These are phyloP conservation scores for Pollenia angustigena DNA, from an alignment of 2,888 invertebrate genomes.

Conservation along the genomic window DNA sequence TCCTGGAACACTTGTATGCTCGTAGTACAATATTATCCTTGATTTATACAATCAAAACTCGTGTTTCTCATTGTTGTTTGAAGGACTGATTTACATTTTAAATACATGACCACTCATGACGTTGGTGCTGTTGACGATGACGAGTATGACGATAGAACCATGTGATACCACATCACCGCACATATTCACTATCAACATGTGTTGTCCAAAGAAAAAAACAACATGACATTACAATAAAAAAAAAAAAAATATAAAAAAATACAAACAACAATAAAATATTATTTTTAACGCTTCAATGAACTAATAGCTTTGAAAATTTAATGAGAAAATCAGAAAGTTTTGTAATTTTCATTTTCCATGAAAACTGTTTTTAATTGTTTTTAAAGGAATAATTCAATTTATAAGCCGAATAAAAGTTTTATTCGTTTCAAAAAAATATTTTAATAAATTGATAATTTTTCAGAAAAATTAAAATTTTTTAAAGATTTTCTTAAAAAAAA, in stretches of 20 bases:
- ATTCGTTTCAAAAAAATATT: too few relatives aligned
- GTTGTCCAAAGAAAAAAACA: slow-evolving; percentile 16
- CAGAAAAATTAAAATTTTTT: too few relatives aligned
- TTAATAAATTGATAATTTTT: too few relatives aligned
- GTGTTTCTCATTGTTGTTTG: slow-evolving; percentile 56
- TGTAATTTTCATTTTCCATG: too few relatives aligned
- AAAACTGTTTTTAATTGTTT: too few relatives aligned
- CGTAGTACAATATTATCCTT: slow-evolving; percentile 49
- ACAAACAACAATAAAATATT: background rate
- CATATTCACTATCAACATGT: slow-evolving; percentile 59
- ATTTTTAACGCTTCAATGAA: slow-evolving; percentile 36
- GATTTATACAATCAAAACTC: slow-evolving; percentile 69
- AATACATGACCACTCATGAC: slow-evolving; percentile 70
- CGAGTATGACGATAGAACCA: slow-evolving; percentile 22
- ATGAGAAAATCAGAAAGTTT: background rate
- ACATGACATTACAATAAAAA: slow-evolving; percentile 44
- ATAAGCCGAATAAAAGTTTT: too few relatives aligned
- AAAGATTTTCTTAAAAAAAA: too few relatives aligned
- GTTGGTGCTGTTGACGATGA: slow-evolving; percentile 36
- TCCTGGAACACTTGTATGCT: background rate
- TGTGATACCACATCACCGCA: slow-evolving; percentile 42
- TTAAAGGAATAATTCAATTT: too few relatives aligned
- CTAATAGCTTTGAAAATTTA: slow-evolving; percentile 29
- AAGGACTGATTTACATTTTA: slow-evolving; percentile 69
- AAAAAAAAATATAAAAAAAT: background rate